These are phyloP conservation scores for Lissonota sp. DNA, from an alignment of 2,888 invertebrate genomes.

Conservation along the genomic window DNA sequence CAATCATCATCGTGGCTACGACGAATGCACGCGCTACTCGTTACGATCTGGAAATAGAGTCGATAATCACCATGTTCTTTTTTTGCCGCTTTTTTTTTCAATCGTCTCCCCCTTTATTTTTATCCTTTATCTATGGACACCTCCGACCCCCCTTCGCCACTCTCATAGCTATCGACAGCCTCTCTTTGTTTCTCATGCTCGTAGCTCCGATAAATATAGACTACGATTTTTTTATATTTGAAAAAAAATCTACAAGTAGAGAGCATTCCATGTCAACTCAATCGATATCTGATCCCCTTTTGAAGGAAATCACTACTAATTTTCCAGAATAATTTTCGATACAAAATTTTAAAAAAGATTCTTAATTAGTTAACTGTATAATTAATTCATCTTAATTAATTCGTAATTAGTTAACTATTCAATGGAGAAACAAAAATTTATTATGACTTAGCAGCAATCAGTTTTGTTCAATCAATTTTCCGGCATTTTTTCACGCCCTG, in stretches of 20 bases:
- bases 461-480: too few species aligned
- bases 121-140: slow-evolving; percentile 20
- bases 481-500: too few species aligned
- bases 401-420: too few species aligned
- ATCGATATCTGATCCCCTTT: too few species aligned
- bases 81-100: slow-evolving; percentile 35
- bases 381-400: too few species aligned
- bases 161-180: slow-evolving; percentile 10
- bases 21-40: slow-evolving; percentile 56
- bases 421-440: too few species aligned
- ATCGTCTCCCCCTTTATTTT: neutral
- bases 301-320: too few species aligned
- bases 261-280: neutral
- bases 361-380: too few species aligned
- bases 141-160: slow-evolving; percentile 5
- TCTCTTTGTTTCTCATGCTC: slow-evolving; percentile 2
- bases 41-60: slow-evolving; percentile 65
- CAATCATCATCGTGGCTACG: slow-evolving; percentile 55
- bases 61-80: slow-evolving; percentile 52
- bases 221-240: neutral
- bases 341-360: too few species aligned
- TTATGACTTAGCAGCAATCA: too few species aligned
- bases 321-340: too few species aligned
- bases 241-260: neutral
- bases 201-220: neutral